Conservation (phyloP, 2,888 invertebrate genomes). For the Polia nebulosa region DNA sequence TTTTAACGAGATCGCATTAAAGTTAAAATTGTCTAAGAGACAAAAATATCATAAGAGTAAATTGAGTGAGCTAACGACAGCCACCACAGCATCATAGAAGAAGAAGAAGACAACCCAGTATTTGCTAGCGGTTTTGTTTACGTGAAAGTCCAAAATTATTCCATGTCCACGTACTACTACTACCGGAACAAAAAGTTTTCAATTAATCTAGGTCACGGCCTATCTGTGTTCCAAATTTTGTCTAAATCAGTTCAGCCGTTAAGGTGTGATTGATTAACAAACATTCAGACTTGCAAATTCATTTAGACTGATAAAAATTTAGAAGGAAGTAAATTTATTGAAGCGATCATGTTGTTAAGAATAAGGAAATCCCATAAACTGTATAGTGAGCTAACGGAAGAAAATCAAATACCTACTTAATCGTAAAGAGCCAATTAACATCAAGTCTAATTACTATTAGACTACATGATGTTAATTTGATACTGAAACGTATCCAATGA, state of each 20-base stretch:
- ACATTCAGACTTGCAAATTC: not conserved
- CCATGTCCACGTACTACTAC: not conserved
- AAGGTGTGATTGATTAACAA: not conserved
- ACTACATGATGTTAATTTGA: not conserved
- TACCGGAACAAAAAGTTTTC: not conserved
- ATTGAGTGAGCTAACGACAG: not conserved
- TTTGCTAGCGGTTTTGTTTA: not conserved
- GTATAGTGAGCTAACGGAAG: conserved; percentile 3
- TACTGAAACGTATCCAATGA: conserved; percentile 31
- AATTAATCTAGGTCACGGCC: not conserved
- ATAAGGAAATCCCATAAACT: not conserved
- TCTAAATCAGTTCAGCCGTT: not conserved
- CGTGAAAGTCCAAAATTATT: not conserved
- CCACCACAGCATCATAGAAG: conserved; percentile 8
- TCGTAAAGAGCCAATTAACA: conserved; percentile 20
- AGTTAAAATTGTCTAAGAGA: not conserved
- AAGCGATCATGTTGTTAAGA: too few species aligned
- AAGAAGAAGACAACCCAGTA: conserved; percentile 15
- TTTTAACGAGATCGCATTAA: not conserved
- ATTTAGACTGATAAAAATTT: too few species aligned
- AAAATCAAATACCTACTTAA: conserved; percentile 20
- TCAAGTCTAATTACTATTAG: conserved; percentile 23
- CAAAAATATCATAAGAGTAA: not conserved
- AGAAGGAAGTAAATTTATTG: too few species aligned
- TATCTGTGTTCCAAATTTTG: not conserved